phyloP scores from a whole-genome alignment of 2,797 vertebrate species.

The Crypturellus tataupa region DNA sequence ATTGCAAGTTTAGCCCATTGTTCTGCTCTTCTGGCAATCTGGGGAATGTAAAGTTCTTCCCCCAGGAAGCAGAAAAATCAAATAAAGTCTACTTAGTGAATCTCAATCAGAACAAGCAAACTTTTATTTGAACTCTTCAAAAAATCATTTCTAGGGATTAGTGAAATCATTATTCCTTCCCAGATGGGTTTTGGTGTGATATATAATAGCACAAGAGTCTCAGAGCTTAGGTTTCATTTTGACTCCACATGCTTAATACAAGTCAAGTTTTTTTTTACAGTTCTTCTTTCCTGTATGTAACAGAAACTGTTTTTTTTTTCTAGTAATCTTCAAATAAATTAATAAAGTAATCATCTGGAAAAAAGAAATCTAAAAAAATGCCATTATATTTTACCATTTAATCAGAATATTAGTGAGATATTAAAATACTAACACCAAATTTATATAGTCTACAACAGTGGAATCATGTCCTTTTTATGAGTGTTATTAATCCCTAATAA shows the following conservation, averaged over 20 bases:
- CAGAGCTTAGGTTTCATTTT: constrained; percentile 11
- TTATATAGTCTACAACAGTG: constrained; percentile 44
- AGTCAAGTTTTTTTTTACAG: not conserved
- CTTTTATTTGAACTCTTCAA: constrained; percentile 74
- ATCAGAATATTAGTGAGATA: constrained; percentile 10
- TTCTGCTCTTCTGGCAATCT: constrained; percentile 51
- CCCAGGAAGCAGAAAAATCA: constrained; percentile 73
- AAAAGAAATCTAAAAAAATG: not conserved
- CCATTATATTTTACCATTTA: not conserved
- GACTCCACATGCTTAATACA: not conserved
- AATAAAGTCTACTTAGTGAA: constrained; percentile 71
- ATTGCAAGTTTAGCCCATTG: constrained; percentile 56
- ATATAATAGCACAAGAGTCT: not conserved
- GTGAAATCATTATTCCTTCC: constrained; percentile 66
- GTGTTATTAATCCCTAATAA: constrained; percentile 77
- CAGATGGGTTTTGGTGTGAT: constrained; percentile 10
- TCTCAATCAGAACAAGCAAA: constrained; percentile 75
- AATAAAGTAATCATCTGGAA: not conserved
- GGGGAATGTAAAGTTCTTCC: constrained; percentile 65
- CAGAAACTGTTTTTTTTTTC: not conserved
- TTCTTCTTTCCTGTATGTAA: not conserved
- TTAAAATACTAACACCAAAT: constrained; percentile 59
- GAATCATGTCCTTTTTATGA: constrained; percentile 24
- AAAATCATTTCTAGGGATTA: constrained; percentile 70
- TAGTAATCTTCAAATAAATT: not conserved